Percentiles rank a stretch among this genome's conserved stretches.
Conservation (phyloP, 2,797 vertebrate genomes). For the Fundulus diaphanus region DNA sequence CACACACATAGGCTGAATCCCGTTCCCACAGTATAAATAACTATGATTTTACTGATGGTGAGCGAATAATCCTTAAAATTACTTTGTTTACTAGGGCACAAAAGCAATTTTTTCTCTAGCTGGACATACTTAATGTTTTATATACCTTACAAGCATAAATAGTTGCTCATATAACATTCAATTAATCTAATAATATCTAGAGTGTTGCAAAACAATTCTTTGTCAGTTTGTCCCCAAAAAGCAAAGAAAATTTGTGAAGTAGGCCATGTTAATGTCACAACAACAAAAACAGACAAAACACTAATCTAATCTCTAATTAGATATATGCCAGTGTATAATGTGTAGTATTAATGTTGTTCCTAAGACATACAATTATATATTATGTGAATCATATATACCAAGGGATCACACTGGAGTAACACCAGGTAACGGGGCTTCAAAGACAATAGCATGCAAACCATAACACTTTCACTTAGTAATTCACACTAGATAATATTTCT, state of each 20-base stretch:
- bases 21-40: neutral
- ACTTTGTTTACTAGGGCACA: neutral
- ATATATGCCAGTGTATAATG: neutral
- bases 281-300: neutral
- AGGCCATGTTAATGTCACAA: too few relatives aligned
- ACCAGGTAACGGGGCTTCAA: neutral
- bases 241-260: too few relatives aligned
- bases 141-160: too few relatives aligned
- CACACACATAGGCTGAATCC: neutral
- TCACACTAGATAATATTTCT: slow-evolving; percentile 19
- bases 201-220: too few relatives aligned
- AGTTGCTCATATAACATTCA: too few relatives aligned
- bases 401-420: neutral
- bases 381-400: neutral
- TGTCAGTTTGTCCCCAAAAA: too few relatives aligned
- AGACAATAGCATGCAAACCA: slow-evolving; percentile 15
- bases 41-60: neutral
- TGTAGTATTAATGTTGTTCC: neutral
- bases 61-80: neutral
- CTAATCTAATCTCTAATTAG: neutral
- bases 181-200: too few relatives aligned
- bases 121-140: too few relatives aligned
- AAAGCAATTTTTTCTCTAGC: neutral
- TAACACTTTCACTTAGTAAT: slow-evolving; percentile 12
- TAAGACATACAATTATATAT: neutral